A percentile compares a stretch with the other conserved stretches of the same genome.
phyloP scores from a whole-genome alignment of 2,113 vertebrate genomes.

The Bucco capensis region DNA sequence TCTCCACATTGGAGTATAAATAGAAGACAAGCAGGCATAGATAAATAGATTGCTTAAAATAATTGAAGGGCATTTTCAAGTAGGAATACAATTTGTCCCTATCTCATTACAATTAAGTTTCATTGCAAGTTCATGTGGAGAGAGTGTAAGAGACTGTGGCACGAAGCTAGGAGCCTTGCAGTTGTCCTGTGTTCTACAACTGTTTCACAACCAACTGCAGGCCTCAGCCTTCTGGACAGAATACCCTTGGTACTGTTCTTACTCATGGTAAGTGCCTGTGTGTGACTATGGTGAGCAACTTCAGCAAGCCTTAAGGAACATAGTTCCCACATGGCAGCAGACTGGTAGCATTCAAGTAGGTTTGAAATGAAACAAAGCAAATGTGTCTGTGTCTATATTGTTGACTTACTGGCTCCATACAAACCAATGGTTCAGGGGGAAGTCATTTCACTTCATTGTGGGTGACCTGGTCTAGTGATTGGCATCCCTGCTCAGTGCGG shows the following conservation, averaged over 20 bases:
- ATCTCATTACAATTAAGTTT: not conserved
- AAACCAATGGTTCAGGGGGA: not conserved
- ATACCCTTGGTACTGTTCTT: not conserved
- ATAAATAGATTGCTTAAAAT: not conserved
- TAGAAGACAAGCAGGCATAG: not conserved
- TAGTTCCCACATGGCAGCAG: not conserved
- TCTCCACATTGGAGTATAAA: not conserved
- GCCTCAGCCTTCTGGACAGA: not conserved
- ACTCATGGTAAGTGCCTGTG: not conserved
- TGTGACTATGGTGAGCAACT: not conserved
- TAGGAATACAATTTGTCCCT: not conserved
- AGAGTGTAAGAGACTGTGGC: not conserved
- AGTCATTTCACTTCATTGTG: not conserved
- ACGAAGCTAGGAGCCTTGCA: not conserved
- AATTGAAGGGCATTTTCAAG: not conserved
- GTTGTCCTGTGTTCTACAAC: not conserved
- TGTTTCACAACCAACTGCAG: not conserved
- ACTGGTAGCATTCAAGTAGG: not conserved
- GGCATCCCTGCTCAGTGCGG: too few species aligned
- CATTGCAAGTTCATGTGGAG: accelerated
- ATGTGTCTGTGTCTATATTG: accelerated
- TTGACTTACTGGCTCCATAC: not conserved
- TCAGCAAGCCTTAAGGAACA: not conserved
- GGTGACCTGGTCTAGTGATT: too few species aligned
- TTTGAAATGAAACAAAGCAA: not conserved